phyloP scores from a whole-genome alignment of 2,797 vertebrate genomes.

The Phoeniculus purpureus region DNA sequence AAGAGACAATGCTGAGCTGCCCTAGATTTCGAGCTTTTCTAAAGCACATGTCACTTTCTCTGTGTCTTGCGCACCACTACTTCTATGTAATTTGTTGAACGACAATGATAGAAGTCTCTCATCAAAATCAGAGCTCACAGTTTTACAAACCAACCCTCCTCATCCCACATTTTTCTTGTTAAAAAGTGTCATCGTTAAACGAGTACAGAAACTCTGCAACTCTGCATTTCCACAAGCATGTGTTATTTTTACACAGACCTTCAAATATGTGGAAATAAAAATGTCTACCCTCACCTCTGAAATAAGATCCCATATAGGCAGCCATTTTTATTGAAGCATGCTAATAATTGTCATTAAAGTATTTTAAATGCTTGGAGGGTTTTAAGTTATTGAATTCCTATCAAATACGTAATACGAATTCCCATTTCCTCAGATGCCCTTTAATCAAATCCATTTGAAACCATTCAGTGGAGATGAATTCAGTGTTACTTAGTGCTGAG shows the following conservation, averaged over 20 bases:
- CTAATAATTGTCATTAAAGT: not conserved
- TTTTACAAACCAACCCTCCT: not conserved
- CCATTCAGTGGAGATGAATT: constrained; percentile 4
- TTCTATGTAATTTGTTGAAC: not conserved
- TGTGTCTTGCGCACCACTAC: not conserved
- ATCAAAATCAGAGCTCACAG: not conserved
- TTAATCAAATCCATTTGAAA: constrained; percentile 27
- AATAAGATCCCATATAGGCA: not conserved
- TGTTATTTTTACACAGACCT: not conserved
- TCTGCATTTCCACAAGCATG: not conserved
- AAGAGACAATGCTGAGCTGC: not conserved
- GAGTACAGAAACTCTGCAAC: not conserved
- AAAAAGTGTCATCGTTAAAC: not conserved
- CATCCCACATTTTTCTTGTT: not conserved
- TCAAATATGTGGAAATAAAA: not conserved
- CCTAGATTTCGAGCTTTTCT: not conserved
- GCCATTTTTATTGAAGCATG: not conserved
- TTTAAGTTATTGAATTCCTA: constrained; percentile 2
- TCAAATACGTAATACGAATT: constrained; percentile 11
- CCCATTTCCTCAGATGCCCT: not conserved
- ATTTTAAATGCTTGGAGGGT: not conserved
- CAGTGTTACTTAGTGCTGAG: not conserved
- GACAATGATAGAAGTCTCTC: not conserved
- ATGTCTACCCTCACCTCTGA: not conserved
- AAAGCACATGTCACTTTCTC: not conserved